Conservation (phyloP, 1,140 invertebrate species). For the Drosophila virilis region DNA sequence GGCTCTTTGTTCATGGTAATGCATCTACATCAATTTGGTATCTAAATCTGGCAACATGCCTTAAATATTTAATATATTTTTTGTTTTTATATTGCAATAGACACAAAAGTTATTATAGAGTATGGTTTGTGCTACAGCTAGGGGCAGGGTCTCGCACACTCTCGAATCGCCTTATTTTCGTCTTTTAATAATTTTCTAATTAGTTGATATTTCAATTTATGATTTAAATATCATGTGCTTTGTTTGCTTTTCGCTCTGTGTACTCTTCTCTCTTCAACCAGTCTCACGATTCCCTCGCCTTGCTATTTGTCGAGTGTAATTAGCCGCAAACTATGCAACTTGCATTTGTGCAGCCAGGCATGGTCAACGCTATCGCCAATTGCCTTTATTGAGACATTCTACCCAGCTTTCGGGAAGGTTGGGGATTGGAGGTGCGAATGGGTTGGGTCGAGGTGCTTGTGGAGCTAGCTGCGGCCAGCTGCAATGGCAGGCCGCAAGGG, state of each 20-base stretch:
- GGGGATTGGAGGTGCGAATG: neutral
- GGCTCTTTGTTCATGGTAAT: too few relatives aligned
- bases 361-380: slow-evolving; percentile 36
- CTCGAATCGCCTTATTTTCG: too few relatives aligned
- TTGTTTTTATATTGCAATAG: too few relatives aligned
- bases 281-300: neutral
- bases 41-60: too few relatives aligned
- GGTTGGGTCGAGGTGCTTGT: neutral
- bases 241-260: neutral
- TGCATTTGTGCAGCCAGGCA: slow-evolving; percentile 34
- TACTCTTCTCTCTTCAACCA: neutral
- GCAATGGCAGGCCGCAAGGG: slow-evolving; percentile 13
- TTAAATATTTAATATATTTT: too few relatives aligned
- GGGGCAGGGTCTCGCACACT: too few relatives aligned
- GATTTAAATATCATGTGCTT: too few relatives aligned
- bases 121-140: too few relatives aligned
- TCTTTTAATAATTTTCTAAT: too few relatives aligned
- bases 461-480: neutral
- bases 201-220: too few relatives aligned
- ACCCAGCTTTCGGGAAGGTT: neutral
- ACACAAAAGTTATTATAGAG: too few relatives aligned
- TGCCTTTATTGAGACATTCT: slow-evolving; percentile 46
- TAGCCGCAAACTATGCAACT: slow-evolving; percentile 72
- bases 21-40: too few relatives aligned
- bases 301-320: slow-evolving; percentile 60